Base-by-base conservation (phyloP, 2,888 invertebrate genomes). In the Therioaphis trifolii region DNA sequence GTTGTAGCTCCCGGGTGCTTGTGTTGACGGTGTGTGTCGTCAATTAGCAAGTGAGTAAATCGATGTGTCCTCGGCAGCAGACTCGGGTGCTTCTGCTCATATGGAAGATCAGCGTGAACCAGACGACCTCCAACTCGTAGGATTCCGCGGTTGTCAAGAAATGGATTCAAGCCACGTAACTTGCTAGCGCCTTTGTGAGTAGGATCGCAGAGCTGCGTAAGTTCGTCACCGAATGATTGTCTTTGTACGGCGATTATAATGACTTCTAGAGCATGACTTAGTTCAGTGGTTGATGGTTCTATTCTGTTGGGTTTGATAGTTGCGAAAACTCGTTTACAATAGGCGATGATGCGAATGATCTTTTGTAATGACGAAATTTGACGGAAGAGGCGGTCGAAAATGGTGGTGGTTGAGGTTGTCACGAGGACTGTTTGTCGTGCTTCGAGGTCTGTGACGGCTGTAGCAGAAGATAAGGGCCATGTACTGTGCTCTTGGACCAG, bases 311-410 rank as follows among this genome's bases (percentile, higher is more conserved):
- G 61, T 29, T 29, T 63, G 14, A 63, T 1, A 4, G 27, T 63
- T 5, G 21, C 0, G 9, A 63, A 63, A 29, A 29, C 40, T 4
- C 49, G 46, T 29, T 27, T 21, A 68, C 68, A 68, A 11, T 68
- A 68, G 11, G 68, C 68, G 4, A 68, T 11, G 18, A 68, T 68
- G 4, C 68, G 68, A 18, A 68, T 18, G 29, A 68, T 40, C 11
- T 68, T 68, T 68, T 68, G 27, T 21, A 68, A 29, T 2, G 68
- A 68, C 29, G 68, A 68, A 29, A n/a, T 11, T 29, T n/a, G 58
- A 46, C 4, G 7, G 7, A 21, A 2, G 18, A 21, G 21, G 21
- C 2, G 0, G 43, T 68, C 68, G 3, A 43, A 40, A 0, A 43
- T 11, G 15, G 5, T 43, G 12, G 3, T 0, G 0, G 21, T 12